Percentiles rank a stretch among this genome's conserved stretches.
Conservation (phyloP, 2,797 vertebrate genomes). For the Melanotaenia parkinsoni region DNA sequence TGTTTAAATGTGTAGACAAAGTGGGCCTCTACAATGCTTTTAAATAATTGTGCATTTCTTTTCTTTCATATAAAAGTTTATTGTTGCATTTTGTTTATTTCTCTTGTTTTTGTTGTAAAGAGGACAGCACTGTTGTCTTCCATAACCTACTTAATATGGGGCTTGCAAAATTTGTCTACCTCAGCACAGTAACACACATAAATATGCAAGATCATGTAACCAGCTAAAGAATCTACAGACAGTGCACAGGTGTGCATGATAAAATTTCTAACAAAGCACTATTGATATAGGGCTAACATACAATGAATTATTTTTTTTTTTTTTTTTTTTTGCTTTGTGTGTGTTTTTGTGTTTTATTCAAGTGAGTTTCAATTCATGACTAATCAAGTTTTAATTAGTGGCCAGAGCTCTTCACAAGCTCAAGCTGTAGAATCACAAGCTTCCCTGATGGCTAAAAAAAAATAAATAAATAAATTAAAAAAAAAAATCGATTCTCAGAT, state of each 20-base stretch:
- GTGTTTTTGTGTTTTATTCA: no score
- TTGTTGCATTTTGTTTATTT: background rate
- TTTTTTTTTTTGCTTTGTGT: background rate
- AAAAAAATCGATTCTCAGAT: no score
- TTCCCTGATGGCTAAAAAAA: no score
- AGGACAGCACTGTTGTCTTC: constrained; percentile 29
- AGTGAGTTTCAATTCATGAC: no score
- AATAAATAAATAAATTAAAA: no score
- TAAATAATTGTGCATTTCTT: constrained; percentile 37
- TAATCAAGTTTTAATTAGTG: no score
- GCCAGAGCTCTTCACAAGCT: no score
- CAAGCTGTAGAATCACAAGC: no score
- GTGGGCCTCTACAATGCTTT: constrained; percentile 30
- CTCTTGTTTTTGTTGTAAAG: constrained; percentile 1
- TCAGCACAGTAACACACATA: constrained; percentile 17
- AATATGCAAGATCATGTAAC: constrained; percentile 6
- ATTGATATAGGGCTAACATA: background rate
- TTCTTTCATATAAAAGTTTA: constrained; percentile 1
- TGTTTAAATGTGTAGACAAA: constrained; percentile 62
- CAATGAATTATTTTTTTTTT: no score
- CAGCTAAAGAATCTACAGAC: background rate
- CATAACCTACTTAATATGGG: background rate
- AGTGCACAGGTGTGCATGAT: background rate
- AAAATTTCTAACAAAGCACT: background rate
- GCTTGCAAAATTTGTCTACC: constrained; percentile 1